Percentiles rank a stretch among this genome's conserved stretches.
Conservation (phyloP, 2,113 vertebrate genomes). For the Diglossa brunneiventris region DNA sequence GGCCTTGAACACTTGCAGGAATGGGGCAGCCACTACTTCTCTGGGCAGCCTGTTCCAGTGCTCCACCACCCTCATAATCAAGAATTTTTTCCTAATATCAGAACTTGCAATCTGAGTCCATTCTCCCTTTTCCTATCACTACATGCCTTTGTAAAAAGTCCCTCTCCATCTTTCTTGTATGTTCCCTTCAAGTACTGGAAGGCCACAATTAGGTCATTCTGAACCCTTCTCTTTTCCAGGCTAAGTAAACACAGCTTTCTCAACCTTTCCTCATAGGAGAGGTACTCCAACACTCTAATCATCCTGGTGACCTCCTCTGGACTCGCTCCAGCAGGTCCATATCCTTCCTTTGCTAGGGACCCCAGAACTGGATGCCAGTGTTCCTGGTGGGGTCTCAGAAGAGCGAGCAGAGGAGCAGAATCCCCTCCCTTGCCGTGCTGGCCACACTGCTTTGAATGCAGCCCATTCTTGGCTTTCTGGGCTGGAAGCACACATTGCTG, state of each 20-base stretch:
- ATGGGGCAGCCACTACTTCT: not conserved
- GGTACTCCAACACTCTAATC: not conserved
- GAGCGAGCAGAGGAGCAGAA: not conserved
- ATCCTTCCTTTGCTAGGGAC: not conserved
- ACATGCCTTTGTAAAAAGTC: not conserved
- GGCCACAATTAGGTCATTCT: not conserved
- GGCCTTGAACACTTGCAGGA: not conserved
- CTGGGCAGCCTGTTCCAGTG: not conserved
- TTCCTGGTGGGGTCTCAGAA: not conserved
- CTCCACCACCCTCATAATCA: not conserved
- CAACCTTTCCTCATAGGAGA: not conserved
- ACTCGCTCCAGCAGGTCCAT: not conserved
- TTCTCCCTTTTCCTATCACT: not conserved
- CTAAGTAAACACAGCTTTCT: not conserved
- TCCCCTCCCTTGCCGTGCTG: not conserved
- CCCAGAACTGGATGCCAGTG: not conserved
- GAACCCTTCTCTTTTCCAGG: not conserved
- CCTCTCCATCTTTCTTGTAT: not conserved
- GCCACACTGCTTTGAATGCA: accelerated
- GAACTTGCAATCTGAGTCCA: not conserved
- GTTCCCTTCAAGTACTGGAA: not conserved
- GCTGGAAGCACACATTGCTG: no score
- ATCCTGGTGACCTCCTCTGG: not conserved
- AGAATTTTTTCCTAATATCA: not conserved
- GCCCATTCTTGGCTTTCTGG: not conserved